A percentile compares a stretch with the other conserved stretches of the same genome.
These are phyloP conservation scores for Trematocara nigrifrons DNA, from an alignment of 2,113 vertebrate genomes.

Conservation along the genomic window DNA sequence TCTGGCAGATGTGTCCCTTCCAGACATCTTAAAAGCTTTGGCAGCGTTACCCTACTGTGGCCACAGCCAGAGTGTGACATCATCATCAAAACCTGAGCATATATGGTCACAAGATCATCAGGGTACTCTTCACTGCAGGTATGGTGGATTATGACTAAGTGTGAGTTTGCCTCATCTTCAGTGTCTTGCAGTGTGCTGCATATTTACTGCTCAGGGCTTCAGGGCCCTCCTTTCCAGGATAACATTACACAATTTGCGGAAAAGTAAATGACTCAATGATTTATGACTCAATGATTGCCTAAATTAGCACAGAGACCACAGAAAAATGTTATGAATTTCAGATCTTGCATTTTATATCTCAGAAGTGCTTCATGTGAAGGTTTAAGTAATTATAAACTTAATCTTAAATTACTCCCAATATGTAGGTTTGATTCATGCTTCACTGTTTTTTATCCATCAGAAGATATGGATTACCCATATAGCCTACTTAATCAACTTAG, in stretches of 20 bases:
- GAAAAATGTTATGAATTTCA: not conserved
- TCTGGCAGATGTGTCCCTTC: conserved; percentile 39
- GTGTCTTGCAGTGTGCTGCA: not conserved
- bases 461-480: not conserved
- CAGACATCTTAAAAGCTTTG: conserved; percentile 31
- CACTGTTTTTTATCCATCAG: not conserved
- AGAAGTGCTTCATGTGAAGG: not conserved
- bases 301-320: not conserved
- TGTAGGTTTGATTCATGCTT: not conserved
- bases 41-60: not conserved
- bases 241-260: not conserved
- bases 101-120: not conserved
- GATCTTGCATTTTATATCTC: not conserved
- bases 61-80: conserved; percentile 23
- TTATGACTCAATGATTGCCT: not conserved
- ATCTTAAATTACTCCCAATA: not conserved
- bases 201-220: not conserved
- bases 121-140: not conserved
- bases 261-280: not conserved
- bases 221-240: not conserved
- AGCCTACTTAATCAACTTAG: not conserved
- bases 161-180: not conserved
- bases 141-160: not conserved
- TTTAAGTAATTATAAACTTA: not conserved
- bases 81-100: conserved; percentile 2